Evolutionary conservation across 2,113 vertebrate genomes (phyloP).

Genomic region (Pandion haliaetus): DNA sequence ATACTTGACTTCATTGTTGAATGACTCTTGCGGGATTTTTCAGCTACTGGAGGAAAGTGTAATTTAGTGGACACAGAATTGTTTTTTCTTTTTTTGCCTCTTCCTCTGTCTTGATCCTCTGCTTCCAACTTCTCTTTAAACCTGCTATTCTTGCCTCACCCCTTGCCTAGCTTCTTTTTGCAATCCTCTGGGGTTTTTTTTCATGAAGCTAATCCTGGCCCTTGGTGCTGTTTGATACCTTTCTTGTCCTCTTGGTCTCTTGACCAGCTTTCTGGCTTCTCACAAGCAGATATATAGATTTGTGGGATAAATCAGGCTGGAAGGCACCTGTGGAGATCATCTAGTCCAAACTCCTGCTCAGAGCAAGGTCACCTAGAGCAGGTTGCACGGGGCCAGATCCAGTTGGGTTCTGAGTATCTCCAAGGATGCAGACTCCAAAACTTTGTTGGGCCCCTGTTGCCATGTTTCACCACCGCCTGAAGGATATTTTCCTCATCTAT

Average conservation of each 20-base stretch:
- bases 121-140: neutral
- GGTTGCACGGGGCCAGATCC: neutral
- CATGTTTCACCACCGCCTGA: neutral
- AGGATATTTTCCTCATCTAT: neutral
- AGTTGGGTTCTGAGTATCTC: neutral
- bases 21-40: neutral
- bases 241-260: neutral
- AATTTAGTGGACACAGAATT: neutral
- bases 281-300: rapidly evolving
- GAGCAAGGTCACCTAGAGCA: neutral
- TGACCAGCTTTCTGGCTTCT: neutral
- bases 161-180: neutral
- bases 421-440: neutral
- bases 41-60: neutral
- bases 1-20: neutral
- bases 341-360: neutral
- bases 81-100: neutral
- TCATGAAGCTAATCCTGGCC: neutral
- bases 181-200: neutral
- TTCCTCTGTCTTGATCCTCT: neutral
- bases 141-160: neutral
- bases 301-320: neutral
- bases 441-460: neutral
- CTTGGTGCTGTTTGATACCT: neutral
- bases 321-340: neutral